Evolutionary conservation across 2,888 invertebrate species (phyloP), one percentile per base, ranked within the genome.

Genomic region (Himalopsyche japonica): DNA sequence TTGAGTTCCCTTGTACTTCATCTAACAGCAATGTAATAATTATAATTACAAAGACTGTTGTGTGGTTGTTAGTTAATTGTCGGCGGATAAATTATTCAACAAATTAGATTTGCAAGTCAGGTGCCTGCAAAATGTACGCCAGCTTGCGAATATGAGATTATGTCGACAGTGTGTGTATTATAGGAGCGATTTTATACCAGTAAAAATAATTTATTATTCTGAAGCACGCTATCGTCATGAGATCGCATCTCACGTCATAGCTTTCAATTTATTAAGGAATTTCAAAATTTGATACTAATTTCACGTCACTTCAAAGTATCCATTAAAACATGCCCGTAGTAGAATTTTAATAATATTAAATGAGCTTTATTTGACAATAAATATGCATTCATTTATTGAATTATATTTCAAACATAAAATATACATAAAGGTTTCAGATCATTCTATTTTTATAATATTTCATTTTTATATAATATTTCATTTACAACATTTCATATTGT

Each of bases 61-160:
- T 20, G 49, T 49, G 57, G 24, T 81, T 76, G 47, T 49, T 24
- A 43, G 49, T 80, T 84, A 84, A 84, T 84, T 84, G 84, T 84
- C 43, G 77, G 57, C 83, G 80, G 80, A 84, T 84, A 84, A 84
- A 81, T 84, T 84, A 82, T 84, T 84, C 80, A 84, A 81, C 82
- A 79, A 79, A 82, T 84, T 70, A 24, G 79, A 84, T 81, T 84
- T 84, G 84, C 81, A 81, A 84, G 81, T 84, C 84, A 84, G 84
- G 84, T 84, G 81, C 84, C 37, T 78, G 43, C 47, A 76, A 34
- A 30, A 10, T 37, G 80, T 48, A 30, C 48, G 81, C 78, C 81
- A 84, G 84, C 77, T 80, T 79, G 83, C 80, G 43, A 70, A 84
- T 81, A 80, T 49, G 84, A 78, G 34, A 78, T 43, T 10, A 43